Evolutionary conservation across 2,888 invertebrate genomes (phyloP).

Genomic region (Pristionchus japonicus): DNA sequence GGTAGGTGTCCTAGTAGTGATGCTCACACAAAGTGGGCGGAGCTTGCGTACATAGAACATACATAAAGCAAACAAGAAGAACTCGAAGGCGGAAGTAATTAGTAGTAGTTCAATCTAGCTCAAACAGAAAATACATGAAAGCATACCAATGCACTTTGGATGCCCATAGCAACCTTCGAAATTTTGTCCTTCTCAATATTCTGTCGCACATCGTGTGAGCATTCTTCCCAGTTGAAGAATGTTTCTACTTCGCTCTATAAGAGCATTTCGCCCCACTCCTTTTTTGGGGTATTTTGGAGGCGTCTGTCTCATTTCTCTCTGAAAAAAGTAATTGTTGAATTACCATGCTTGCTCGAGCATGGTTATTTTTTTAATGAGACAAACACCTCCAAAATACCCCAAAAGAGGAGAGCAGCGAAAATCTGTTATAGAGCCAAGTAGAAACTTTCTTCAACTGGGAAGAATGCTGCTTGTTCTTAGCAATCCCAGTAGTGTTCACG

Average conservation of each 20-base stretch:
- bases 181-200: slow-evolving; percentile 8
- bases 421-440: slow-evolving; percentile 51
- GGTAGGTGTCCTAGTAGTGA: no score
- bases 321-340: background rate
- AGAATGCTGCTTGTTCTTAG: slow-evolving; percentile 47
- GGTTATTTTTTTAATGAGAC: no score
- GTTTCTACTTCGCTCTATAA: slow-evolving; percentile 50
- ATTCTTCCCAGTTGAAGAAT: slow-evolving; percentile 49
- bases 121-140: no score
- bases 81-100: background rate
- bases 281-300: slow-evolving; percentile 50
- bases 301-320: background rate
- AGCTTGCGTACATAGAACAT: no score
- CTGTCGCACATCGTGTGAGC: slow-evolving; percentile 45
- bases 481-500: background rate
- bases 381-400: slow-evolving; percentile 47
- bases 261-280: slow-evolving; percentile 51
- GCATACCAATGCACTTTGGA: slow-evolving; percentile 29
- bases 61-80: no score
- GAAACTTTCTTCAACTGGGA: slow-evolving; percentile 44
- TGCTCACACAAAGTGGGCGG: no score
- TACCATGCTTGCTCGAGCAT: background rate
- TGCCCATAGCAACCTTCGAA: slow-evolving; percentile 18
- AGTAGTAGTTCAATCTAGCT: no score
- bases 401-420: slow-evolving; percentile 52